Conservation (phyloP, 2,113 vertebrate genomes). For the Dromaius novaehollandiae region DNA sequence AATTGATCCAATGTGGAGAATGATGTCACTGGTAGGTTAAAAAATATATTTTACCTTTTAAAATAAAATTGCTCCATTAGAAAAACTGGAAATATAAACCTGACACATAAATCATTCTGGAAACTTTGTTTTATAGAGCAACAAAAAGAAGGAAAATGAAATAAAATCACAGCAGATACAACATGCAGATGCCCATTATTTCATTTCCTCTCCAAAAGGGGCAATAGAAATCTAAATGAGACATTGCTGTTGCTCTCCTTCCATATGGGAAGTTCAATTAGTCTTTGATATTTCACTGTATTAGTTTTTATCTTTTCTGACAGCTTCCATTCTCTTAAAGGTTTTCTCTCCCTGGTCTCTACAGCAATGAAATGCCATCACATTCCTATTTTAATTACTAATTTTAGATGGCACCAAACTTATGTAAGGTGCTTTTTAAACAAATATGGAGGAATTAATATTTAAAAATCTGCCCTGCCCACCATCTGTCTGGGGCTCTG, state of each 20-base stretch:
- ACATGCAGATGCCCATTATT: conserved; percentile 38
- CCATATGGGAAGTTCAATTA: conserved; percentile 3
- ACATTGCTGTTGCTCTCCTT: neutral
- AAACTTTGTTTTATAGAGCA: conserved; percentile 60
- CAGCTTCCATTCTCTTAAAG: neutral
- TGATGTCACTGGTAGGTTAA: conserved; percentile 61
- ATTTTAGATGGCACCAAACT: neutral
- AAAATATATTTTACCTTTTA: conserved; percentile 66
- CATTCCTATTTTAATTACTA: neutral
- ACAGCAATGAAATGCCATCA: neutral
- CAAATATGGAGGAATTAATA: neutral
- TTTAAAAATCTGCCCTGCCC: neutral
- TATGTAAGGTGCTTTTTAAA: neutral
- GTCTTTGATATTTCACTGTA: neutral
- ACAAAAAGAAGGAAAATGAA: conserved; percentile 44
- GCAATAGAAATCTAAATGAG: conserved; percentile 23
- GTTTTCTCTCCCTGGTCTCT: neutral
- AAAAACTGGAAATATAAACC: conserved; percentile 62
- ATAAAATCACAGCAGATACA: conserved; percentile 24
- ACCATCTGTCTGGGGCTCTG: neutral
- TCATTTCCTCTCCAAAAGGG: conserved; percentile 19
- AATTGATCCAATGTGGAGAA: conserved; percentile 70
- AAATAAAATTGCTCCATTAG: conserved; percentile 57
- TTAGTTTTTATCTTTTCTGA: neutral
- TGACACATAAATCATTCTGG: conserved; percentile 40